These are phyloP conservation scores for Solenopsis fugax DNA, from an alignment of 1,140 invertebrate genomes.

Conservation along the genomic window DNA sequence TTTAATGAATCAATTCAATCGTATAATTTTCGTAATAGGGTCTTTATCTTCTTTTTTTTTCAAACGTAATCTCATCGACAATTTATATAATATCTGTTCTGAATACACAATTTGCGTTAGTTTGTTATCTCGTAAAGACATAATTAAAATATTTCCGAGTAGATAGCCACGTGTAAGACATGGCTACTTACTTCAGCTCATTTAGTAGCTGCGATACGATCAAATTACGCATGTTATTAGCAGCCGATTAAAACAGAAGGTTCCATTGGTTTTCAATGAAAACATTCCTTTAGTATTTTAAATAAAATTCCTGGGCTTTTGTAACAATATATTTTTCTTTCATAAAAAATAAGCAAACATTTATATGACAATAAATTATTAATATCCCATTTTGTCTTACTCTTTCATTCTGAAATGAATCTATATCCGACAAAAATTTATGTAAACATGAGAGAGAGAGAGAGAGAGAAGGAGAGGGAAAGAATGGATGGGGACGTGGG, in stretches of 20 bases:
- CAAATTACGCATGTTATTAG: not conserved
- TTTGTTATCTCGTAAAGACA: not conserved
- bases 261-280: not conserved
- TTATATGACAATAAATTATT: not conserved
- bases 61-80: not conserved
- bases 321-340: not conserved
- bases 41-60: not conserved
- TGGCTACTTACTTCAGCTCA: not conserved
- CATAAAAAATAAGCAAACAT: not conserved
- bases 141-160: conserved; percentile 9
- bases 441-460: not conserved
- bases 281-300: not conserved
- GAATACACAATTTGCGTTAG: not conserved
- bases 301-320: not conserved
- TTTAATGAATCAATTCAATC: not conserved
- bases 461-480: not conserved
- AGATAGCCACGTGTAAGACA: not conserved
- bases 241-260: not conserved
- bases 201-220: conserved; percentile 12
- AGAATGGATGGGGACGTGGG: not conserved
- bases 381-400: not conserved
- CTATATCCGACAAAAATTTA: not conserved
- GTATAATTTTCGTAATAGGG: conserved; percentile 9
- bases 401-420: not conserved
- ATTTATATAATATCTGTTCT: conserved; percentile 3